phyloP scores from a whole-genome alignment of 2,797 vertebrate species.

The Hippocampus kuda region DNA sequence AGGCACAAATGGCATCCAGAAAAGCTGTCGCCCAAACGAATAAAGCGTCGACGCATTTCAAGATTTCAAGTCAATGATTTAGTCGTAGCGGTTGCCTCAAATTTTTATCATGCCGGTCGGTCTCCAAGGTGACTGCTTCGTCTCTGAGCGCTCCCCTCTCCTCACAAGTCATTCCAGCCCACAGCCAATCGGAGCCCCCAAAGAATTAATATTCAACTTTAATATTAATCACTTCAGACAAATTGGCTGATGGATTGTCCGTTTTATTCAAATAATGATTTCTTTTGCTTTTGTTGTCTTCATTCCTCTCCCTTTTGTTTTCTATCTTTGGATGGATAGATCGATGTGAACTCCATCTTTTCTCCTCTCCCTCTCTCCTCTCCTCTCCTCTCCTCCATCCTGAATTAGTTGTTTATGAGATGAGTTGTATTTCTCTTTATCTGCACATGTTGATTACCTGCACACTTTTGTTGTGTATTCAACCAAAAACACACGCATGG shows the following conservation, averaged over 20 bases:
- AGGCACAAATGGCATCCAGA: neutral
- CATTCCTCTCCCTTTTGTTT: constrained; percentile 65
- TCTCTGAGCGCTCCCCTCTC: constrained; percentile 47
- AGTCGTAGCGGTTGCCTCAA: neutral
- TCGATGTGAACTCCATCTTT: constrained; percentile 67
- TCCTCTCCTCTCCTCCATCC: constrained; percentile 71
- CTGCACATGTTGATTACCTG: constrained; percentile 73
- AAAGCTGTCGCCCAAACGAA: neutral
- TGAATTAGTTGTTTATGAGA: constrained; percentile 74
- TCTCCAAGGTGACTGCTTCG: constrained; percentile 52
- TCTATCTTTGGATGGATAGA: constrained; percentile 72
- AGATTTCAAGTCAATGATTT: neutral
- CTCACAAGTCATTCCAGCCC: constrained; percentile 64
- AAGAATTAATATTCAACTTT: constrained; percentile 62
- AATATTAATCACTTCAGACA: constrained; percentile 64
- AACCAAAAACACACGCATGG: constrained; percentile 46
- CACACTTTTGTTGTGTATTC: constrained; percentile 74
- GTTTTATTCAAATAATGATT: constrained; percentile 53
- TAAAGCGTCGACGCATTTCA: neutral
- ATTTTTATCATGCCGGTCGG: constrained; percentile 21
- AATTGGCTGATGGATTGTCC: constrained; percentile 67
- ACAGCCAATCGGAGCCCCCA: constrained; percentile 64
- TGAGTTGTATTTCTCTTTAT: constrained; percentile 76
- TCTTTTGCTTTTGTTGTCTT: constrained; percentile 46
- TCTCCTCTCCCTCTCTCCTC: constrained; percentile 61